Conservation (phyloP, 2,113 vertebrate species). For the Chloropsis cyanopogon region DNA sequence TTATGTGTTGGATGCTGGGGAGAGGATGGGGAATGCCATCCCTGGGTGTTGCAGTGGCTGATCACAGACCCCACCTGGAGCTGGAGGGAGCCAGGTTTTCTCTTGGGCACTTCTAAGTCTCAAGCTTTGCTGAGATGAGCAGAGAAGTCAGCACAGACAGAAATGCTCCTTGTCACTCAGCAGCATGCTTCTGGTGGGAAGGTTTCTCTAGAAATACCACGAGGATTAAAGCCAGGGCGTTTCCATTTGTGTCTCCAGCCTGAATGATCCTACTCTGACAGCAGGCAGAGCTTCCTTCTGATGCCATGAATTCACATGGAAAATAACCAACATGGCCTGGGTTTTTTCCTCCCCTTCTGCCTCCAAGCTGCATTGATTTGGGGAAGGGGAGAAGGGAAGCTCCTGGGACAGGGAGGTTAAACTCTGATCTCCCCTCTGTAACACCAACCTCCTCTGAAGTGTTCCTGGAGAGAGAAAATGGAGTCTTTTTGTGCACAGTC, state of each 20-base stretch:
- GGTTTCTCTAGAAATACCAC: conserved; percentile 12
- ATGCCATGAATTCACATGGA: neutral
- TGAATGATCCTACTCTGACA: neutral
- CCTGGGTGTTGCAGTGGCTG: neutral
- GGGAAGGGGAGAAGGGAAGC: neutral
- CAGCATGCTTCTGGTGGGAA: neutral
- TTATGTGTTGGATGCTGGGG: neutral
- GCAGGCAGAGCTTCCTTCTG: neutral
- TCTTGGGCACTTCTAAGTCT: neutral
- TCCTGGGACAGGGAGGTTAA: neutral
- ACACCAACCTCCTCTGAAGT: neutral
- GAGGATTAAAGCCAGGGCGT: neutral
- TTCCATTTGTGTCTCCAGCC: neutral
- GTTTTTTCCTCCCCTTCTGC: neutral
- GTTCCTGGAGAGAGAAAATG: conserved; percentile 24
- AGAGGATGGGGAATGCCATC: neutral
- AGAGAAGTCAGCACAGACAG: neutral
- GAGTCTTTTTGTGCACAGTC: neutral
- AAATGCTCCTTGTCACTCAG: neutral
- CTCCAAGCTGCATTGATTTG: neutral
- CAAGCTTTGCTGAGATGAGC: neutral
- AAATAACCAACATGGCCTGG: neutral
- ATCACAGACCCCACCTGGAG: accelerated
- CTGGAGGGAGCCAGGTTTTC: neutral
- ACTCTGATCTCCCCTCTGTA: neutral